These are phyloP conservation scores for Oreohelix idahoensis DNA, from an alignment of 1,140 invertebrate genomes.

Conservation along the genomic window DNA sequence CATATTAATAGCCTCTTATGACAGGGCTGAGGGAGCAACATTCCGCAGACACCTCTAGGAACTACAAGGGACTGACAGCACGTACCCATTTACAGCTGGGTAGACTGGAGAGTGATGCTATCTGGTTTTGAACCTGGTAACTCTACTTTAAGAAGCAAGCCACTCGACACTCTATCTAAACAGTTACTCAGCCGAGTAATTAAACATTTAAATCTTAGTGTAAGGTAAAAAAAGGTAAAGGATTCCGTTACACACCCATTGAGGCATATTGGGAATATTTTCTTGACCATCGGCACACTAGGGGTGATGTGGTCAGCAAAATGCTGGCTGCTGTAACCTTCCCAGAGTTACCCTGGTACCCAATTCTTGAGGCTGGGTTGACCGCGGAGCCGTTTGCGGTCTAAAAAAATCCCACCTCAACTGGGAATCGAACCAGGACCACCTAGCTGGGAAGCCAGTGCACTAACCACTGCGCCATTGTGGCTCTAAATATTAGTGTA, in stretches of 20 bases:
- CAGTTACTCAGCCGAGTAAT: too few relatives aligned
- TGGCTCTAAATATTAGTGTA: too few relatives aligned
- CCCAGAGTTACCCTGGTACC: background rate
- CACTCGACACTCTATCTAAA: too few relatives aligned
- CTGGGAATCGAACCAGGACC: background rate
- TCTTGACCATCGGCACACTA: background rate
- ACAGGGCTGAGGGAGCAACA: too few relatives aligned
- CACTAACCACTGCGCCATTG: background rate
- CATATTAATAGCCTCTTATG: too few relatives aligned
- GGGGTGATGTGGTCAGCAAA: background rate
- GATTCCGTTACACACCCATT: background rate
- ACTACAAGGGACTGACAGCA: too few relatives aligned
- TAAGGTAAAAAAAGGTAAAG: background rate
- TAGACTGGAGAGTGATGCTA: too few relatives aligned
- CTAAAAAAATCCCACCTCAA: background rate
- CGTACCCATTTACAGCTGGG: too few relatives aligned
- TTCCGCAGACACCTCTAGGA: too few relatives aligned
- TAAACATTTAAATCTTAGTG: too few relatives aligned
- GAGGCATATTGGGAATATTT: background rate
- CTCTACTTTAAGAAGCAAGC: too few relatives aligned
- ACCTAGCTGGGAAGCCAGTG: background rate
- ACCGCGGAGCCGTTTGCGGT: background rate
- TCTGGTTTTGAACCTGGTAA: too few relatives aligned
- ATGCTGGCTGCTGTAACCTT: background rate
- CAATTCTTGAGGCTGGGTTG: background rate